Conservation (phyloP, 2,888 invertebrate genomes). For the Caenorhabditis panamensis region DNA sequence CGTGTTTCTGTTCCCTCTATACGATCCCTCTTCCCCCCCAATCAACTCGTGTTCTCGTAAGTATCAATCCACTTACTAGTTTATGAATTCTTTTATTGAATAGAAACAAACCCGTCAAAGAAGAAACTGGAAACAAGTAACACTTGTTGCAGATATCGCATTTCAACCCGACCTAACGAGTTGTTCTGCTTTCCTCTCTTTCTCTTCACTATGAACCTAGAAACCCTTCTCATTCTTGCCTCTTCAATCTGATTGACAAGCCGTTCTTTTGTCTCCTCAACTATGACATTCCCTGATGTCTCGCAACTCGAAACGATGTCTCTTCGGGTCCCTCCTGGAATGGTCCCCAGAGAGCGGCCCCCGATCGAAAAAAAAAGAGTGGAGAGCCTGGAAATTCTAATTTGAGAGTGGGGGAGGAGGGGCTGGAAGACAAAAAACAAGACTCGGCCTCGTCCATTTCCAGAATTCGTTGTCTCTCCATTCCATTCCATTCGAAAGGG, state of each 20-base stretch:
- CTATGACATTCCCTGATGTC: slow-evolving; percentile 43
- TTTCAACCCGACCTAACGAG: slow-evolving; percentile 26
- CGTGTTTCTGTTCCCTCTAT: slow-evolving; percentile 6
- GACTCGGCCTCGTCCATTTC: slow-evolving; percentile 1
- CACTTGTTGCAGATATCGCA: slow-evolving; percentile 57
- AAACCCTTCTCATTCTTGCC: slow-evolving; percentile 29
- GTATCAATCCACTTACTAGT: slow-evolving; percentile 24
- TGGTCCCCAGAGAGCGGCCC: slow-evolving; percentile 44
- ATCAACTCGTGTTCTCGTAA: slow-evolving; percentile 36
- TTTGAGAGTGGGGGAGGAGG: slow-evolving; percentile 19
- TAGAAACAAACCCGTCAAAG: too few relatives aligned
- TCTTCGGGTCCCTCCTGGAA: slow-evolving; percentile 5
- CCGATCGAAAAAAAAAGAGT: background rate
- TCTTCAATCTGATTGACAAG: slow-evolving; percentile 53
- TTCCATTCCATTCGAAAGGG: slow-evolving; percentile 1
- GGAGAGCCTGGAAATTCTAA: slow-evolving; percentile 44
- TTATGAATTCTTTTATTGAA: slow-evolving; percentile 46
- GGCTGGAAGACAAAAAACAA: slow-evolving; percentile 23
- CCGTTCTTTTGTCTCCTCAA: slow-evolving; percentile 47
- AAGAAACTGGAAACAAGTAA: slow-evolving; percentile 34
- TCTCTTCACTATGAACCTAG: slow-evolving; percentile 11
- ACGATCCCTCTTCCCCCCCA: background rate
- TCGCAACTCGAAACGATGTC: slow-evolving; percentile 10
- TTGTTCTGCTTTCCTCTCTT: slow-evolving; percentile 29
- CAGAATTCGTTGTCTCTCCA: background rate